These are phyloP conservation scores for Perizoma flavofasciatum DNA, from an alignment of 2,888 invertebrate genomes.

Conservation along the genomic window DNA sequence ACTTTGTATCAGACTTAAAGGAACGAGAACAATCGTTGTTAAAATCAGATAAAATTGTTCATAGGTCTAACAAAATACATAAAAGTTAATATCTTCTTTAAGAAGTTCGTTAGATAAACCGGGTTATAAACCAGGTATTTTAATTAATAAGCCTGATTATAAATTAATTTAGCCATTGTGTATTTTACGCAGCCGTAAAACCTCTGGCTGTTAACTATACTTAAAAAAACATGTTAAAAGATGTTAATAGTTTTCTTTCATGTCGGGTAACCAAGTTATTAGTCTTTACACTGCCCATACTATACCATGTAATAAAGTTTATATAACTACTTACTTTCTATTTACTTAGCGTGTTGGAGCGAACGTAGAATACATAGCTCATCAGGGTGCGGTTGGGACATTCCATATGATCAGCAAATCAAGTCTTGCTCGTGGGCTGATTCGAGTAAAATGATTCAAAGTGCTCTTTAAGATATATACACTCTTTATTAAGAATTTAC, in stretches of 20 bases:
- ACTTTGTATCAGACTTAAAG: too few species aligned
- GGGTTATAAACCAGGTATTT: neutral
- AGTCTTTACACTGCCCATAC: conserved; percentile 20
- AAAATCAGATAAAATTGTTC: too few species aligned
- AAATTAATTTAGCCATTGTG: conserved; percentile 4
- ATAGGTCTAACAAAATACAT: too few species aligned
- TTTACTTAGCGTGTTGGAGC: conserved; percentile 22
- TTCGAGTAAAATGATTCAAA: too few species aligned
- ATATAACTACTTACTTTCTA: conserved; percentile 35
- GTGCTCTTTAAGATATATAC: too few species aligned
- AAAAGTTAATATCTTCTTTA: too few species aligned
- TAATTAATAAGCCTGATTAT: conserved; percentile 3
- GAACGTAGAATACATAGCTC: conserved; percentile 19
- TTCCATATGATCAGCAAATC: too few species aligned
- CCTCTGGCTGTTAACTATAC: neutral
- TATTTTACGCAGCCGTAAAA: conserved; percentile 3
- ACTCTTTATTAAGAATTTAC: too few species aligned
- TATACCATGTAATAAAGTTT: conserved; percentile 32
- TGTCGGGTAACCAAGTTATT: conserved; percentile 2
- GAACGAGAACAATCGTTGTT: too few species aligned
- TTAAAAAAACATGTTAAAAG: neutral
- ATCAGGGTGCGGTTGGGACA: conserved; percentile 1
- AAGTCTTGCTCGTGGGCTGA: too few species aligned
- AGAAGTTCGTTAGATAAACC: too few species aligned
- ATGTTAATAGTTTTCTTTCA: conserved; percentile 7